phyloP scores from a whole-genome alignment of 2,113 vertebrate species.

The Zosterops pallidus region DNA sequence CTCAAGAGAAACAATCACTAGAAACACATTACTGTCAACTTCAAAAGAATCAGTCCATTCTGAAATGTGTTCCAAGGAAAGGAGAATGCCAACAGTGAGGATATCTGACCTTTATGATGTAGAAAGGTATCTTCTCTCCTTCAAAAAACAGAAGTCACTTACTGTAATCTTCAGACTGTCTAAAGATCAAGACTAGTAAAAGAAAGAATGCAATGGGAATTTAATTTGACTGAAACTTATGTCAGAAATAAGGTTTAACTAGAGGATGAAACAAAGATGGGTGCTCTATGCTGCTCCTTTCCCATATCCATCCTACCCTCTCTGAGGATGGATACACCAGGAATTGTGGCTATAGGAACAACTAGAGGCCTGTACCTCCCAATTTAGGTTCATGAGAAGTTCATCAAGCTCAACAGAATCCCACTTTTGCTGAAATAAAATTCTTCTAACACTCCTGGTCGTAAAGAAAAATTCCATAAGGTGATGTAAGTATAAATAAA shows the following conservation, averaged over 20 bases:
- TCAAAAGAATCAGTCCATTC: background rate
- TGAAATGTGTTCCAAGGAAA: background rate
- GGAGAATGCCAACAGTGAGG: background rate
- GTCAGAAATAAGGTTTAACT: background rate
- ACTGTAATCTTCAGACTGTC: background rate
- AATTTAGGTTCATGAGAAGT: background rate
- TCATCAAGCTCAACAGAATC: background rate
- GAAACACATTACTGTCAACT: background rate
- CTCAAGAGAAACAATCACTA: background rate
- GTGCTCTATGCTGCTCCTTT: background rate
- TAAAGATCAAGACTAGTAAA: background rate
- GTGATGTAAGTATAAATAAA: background rate
- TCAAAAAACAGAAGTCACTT: background rate
- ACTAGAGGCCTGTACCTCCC: background rate
- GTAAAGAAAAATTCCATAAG: background rate
- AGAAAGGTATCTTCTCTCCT: background rate
- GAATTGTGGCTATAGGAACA: background rate
- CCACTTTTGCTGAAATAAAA: background rate
- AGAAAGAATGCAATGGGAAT: background rate
- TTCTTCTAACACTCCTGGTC: background rate
- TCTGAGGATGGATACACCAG: background rate
- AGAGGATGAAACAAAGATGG: background rate
- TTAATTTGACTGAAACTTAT: background rate
- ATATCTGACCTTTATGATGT: background rate
- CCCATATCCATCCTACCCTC: background rate